These are phyloP conservation scores for Hofmannophila pseudospretella DNA, from an alignment of 2,888 invertebrate species.

Conservation along the genomic window DNA sequence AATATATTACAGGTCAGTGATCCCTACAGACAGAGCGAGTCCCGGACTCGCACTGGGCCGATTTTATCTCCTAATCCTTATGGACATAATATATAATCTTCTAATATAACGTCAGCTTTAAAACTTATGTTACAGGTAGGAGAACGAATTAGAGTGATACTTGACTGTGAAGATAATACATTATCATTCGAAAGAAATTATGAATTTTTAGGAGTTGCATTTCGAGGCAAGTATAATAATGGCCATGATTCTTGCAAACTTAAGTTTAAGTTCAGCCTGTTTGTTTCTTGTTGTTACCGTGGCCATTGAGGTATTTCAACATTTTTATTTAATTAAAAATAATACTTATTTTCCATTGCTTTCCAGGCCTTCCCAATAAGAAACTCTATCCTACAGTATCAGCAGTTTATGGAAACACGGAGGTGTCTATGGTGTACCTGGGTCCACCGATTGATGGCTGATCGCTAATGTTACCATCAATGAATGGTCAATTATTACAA, in stretches of 20 bases:
- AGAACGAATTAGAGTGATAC: constrained; percentile 96
- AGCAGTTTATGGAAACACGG: constrained; percentile 99
- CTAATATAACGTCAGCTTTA: too few species aligned
- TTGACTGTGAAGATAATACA: constrained; percentile 98
- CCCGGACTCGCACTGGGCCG: too few species aligned
- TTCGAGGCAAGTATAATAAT: constrained; percentile 84
- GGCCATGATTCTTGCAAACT: too few species aligned
- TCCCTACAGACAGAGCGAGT: too few species aligned
- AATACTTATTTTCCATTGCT: constrained; percentile 2
- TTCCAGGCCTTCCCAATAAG: constrained; percentile 92
- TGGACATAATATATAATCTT: too few species aligned
- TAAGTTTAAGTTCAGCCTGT: too few species aligned
- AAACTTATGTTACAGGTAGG: constrained; percentile 88
- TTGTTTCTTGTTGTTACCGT: too few species aligned
- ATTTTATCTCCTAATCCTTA: too few species aligned
- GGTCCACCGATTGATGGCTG: constrained; percentile 98
- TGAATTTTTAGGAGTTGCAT: constrained; percentile 98
- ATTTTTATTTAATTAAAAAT: background rate
- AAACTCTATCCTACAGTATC: constrained; percentile 97
- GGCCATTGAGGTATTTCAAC: too few species aligned
- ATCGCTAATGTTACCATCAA: constrained; percentile 36
- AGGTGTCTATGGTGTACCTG: constrained; percentile 99
- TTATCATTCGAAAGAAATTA: constrained; percentile 98
- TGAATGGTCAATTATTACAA: background rate
- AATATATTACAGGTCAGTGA: too few species aligned